Conservation (phyloP, 2,113 vertebrate genomes). For the Procavia capensis region DNA sequence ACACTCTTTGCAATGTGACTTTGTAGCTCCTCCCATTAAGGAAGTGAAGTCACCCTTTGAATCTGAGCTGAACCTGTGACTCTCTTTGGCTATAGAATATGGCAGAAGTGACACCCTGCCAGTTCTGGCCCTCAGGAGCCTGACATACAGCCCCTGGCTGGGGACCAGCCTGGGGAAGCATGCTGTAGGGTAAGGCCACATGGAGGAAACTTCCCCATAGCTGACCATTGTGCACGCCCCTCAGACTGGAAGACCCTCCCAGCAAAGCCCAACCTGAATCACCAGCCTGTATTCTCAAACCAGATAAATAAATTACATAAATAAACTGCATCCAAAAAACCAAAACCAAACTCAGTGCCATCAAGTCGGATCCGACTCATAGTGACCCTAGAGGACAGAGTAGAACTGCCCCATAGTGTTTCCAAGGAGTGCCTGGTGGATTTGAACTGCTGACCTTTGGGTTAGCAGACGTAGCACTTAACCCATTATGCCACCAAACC, state of each 20-base stretch:
- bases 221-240: not conserved
- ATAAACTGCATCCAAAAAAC: too few species aligned
- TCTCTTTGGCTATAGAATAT: not conserved
- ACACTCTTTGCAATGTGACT: not conserved
- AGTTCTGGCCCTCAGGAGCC: not conserved
- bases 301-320: too few species aligned
- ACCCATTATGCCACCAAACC: too few species aligned
- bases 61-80: not conserved
- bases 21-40: not conserved
- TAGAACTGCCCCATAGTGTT: too few species aligned
- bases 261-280: not conserved
- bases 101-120: not conserved
- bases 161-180: not conserved
- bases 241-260: not conserved
- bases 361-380: too few species aligned
- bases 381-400: too few species aligned
- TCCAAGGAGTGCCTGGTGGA: too few species aligned
- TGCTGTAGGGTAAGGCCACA: too few species aligned
- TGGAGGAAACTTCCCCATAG: not conserved
- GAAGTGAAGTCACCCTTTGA: too few species aligned
- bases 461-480: too few species aligned
- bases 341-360: too few species aligned
- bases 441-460: too few species aligned
- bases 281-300: not conserved
- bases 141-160: accelerated